Base-by-base conservation (phyloP, 2,888 invertebrate genomes). In the Isotomurus palustris region DNA sequence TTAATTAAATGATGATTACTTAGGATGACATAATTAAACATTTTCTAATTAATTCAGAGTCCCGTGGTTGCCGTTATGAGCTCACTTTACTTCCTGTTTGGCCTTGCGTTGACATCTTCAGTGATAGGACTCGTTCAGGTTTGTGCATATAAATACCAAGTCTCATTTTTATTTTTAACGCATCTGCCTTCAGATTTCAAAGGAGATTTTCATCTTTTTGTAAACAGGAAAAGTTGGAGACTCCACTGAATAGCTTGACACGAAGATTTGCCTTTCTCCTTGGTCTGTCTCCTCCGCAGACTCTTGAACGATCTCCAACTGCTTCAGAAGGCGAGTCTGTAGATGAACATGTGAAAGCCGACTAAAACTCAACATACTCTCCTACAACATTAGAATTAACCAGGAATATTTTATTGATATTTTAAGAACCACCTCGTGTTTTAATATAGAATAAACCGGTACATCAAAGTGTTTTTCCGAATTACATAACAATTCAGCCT, bases 61-160 rank as follows among this genome's bases (percentile, higher is more conserved):
- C 92, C 93, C 1, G 83, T 85, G 75, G 85, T 84, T 72, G 91
- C 96, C 85, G 87, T 96, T 81, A 83, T 87, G 54, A 91, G 92
- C 35, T 93, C 94, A 71, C 81, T 94, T 45, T 95, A 97, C 74
- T 79, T 97, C 55, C 86, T 96, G 22, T 91, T 97, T 72, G 97
- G 97, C 6, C 79, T 97, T 59, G 91, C 96, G 0, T 79, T 97
- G 21, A 95, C 95, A 50, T 92, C 95, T 68, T 95, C 96, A 94
- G 91, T 92, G 76, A 91, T 97, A 72, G 95, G 94, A 73, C 93
- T 96, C 17, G 91, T 95, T 1, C 94, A 94, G 79, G 85, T 86
- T 8, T 8, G 24, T 12, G 19, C 22, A 43, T 43, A 8, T 3
- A 22, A 43, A 8, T 43, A 14, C 3, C 43, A 22, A 6, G 43